Conservation (phyloP, 1,140 invertebrate genomes). For the Campoletis sonorensis region DNA sequence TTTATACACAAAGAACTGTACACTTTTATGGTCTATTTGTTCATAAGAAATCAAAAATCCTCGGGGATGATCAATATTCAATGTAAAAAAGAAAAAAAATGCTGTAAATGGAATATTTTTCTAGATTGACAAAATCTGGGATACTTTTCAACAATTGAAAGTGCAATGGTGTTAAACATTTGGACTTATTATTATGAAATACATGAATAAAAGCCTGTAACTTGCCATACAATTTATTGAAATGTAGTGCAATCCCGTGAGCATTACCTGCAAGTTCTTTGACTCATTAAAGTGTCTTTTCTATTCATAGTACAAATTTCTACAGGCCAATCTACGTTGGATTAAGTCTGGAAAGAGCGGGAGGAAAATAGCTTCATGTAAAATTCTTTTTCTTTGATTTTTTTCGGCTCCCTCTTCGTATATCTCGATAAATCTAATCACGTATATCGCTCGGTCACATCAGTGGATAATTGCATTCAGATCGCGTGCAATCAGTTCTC, state of each 20-base stretch:
- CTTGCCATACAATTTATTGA: no score
- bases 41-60: background rate
- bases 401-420: background rate
- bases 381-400: background rate
- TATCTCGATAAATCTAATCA: slow-evolving; percentile 27
- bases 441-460: slow-evolving; percentile 11
- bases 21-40: no score
- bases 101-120: no score
- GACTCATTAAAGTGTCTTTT: background rate
- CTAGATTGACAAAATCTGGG: no score
- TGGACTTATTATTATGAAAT: background rate
- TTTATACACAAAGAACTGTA: no score
- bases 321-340: background rate
- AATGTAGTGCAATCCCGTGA: background rate
- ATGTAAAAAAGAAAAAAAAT: no score
- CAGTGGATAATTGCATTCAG: slow-evolving; percentile 26
- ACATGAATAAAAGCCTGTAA: no score
- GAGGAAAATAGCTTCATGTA: background rate
- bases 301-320: background rate
- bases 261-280: background rate
- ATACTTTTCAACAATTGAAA: no score
- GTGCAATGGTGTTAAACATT: no score
- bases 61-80: no score
- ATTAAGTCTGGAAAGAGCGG: background rate
- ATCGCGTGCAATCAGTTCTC: slow-evolving; percentile 28